Percentiles rank a stretch among this genome's conserved stretches.
phyloP scores from a whole-genome alignment of 2,113 vertebrate genomes.

The Hassar affinis region DNA sequence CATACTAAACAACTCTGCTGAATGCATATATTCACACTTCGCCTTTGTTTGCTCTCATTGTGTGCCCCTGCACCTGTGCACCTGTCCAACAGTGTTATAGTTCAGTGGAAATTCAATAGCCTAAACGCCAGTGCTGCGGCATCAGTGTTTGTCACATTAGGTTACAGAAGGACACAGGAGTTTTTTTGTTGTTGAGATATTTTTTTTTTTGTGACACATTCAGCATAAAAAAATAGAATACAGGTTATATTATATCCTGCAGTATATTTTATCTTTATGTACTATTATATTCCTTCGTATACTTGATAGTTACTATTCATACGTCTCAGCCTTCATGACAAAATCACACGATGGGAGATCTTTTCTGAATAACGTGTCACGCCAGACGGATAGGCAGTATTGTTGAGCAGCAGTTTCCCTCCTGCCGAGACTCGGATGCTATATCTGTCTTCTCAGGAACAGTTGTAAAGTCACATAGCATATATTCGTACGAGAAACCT shows the following conservation, averaged over 20 bases:
- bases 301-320: neutral
- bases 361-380: neutral
- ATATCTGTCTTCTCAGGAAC: neutral
- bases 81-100: neutral
- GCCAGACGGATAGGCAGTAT: neutral
- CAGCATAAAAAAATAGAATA: neutral
- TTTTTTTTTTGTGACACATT: neutral
- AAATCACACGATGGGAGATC: neutral
- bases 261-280: neutral
- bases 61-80: neutral
- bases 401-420: neutral
- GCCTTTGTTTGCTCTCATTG: neutral
- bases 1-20: neutral
- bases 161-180: slow-evolving; percentile 7
- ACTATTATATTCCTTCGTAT: neutral
- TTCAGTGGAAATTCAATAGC: neutral
- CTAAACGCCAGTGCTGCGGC: too few species aligned
- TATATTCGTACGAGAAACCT: neutral
- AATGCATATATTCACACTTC: neutral
- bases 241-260: neutral
- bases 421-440: neutral
- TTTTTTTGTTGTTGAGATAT: neutral
- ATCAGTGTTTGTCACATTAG: neutral
- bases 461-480: neutral
- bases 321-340: neutral